Conservation (phyloP, 2,797 vertebrate genomes). For the Triplophysa yarkandensis region DNA sequence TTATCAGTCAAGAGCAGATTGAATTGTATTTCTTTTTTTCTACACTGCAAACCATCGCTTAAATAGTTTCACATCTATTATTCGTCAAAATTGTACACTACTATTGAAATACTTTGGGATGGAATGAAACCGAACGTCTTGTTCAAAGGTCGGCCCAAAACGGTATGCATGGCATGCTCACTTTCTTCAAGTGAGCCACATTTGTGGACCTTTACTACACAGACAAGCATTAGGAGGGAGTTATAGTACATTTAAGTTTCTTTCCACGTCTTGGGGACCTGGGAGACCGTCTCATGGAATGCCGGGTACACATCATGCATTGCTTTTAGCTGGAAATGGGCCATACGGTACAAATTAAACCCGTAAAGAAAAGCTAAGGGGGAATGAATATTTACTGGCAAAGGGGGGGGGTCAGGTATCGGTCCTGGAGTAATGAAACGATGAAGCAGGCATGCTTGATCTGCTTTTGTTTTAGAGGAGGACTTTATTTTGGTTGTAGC, state of each 20-base stretch:
- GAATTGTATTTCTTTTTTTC: slow-evolving; percentile 29
- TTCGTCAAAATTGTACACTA: slow-evolving; percentile 76
- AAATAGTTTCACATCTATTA: slow-evolving; percentile 76
- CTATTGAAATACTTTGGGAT: slow-evolving; percentile 72
- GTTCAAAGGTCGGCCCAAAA: slow-evolving; percentile 63
- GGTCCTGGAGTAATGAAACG: slow-evolving; percentile 5
- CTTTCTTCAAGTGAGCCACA: slow-evolving; percentile 56
- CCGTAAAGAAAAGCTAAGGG: slow-evolving; percentile 53
- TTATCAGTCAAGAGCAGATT: slow-evolving; percentile 45
- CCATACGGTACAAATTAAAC: slow-evolving; percentile 62
- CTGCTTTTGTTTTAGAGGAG: slow-evolving; percentile 25
- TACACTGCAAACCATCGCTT: slow-evolving; percentile 71
- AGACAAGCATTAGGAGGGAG: slow-evolving; percentile 61
- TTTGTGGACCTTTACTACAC: slow-evolving; percentile 59
- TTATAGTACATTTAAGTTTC: slow-evolving; percentile 58
- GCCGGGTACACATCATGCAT: slow-evolving; percentile 72
- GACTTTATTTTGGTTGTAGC: slow-evolving; percentile 55
- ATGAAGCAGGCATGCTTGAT: slow-evolving; percentile 31
- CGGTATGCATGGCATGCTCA: slow-evolving; percentile 56
- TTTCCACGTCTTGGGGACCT: slow-evolving; percentile 58
- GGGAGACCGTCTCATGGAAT: slow-evolving; percentile 52
- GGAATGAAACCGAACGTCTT: slow-evolving; percentile 70
- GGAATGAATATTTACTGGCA: slow-evolving; percentile 59
- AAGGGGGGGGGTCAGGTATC: slow-evolving; percentile 45
- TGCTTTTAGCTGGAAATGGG: slow-evolving; percentile 64